These are phyloP conservation scores for Phoxinus dragarum DNA, from an alignment of 2,797 vertebrate genomes.

Conservation along the genomic window DNA sequence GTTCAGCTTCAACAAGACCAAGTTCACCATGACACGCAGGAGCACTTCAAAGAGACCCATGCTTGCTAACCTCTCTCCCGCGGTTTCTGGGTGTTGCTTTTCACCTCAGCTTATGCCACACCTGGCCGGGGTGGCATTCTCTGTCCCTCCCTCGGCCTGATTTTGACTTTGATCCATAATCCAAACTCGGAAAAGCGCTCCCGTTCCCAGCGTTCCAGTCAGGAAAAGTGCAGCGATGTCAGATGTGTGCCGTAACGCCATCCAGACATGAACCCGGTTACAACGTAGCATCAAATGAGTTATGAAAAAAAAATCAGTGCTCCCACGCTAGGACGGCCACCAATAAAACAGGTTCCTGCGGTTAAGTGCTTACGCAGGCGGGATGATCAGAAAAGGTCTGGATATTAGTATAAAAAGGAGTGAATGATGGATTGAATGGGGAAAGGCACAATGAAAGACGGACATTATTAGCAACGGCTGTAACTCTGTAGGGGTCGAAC, in stretches of 20 bases:
- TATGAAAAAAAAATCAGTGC: conserved; percentile 69
- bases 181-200: conserved; percentile 58
- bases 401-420: conserved; percentile 41
- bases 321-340: conserved; percentile 63
- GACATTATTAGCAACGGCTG: conserved; percentile 37
- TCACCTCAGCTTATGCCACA: conserved; percentile 67
- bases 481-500: conserved; percentile 18
- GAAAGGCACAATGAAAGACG: conserved; percentile 38
- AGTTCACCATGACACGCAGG: conserved; percentile 72
- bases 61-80: conserved; percentile 60
- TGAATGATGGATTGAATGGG: conserved; percentile 30
- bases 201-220: conserved; percentile 51
- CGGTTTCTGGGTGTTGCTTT: conserved; percentile 69
- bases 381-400: conserved; percentile 45
- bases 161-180: conserved; percentile 79
- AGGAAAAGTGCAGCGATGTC: conserved; percentile 59
- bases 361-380: conserved; percentile 65
- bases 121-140: conserved; percentile 72
- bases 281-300: conserved; percentile 51
- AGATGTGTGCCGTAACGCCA: conserved; percentile 66
- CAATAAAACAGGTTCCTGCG: conserved; percentile 70
- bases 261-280: conserved; percentile 64
- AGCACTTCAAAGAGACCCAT: conserved; percentile 70
- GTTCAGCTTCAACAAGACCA: conserved; percentile 81
- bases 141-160: conserved; percentile 55